Base-by-base conservation (phyloP, 2,888 invertebrate genomes). In the Rhopalosiphum nymphaeae region DNA sequence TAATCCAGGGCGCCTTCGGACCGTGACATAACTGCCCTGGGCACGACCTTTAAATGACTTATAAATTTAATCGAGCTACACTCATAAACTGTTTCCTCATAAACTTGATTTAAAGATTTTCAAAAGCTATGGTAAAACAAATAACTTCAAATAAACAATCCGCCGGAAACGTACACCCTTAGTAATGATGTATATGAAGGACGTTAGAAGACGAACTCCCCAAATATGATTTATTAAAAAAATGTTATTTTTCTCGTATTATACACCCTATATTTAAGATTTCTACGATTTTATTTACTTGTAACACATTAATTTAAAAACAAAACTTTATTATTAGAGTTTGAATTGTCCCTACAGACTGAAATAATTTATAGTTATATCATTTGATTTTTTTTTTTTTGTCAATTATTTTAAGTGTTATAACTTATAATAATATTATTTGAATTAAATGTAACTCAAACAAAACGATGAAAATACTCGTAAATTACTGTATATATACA, bases 81-180 rank as follows among this genome's bases (percentile, higher is more conserved):
- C 91, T 91, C 94, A 91, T 94, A 94, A 94, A 94, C 94, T 67
- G 91, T 91, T 86, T 94, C 26, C 90, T 87, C 94, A 67, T 94
- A 94, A 94, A 94, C 61, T 86, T 67, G 94, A 94, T 94, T 94
- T 94, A 91, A 94, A 94, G 94, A 94, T 94, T 92, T 94, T 94
- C 90, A 93, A 90, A 90, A 89, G 88, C 92, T 89, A 89, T 78
- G 36, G 92, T 89, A 92, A 93, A 93, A 93, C 89, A 93, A 93
- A 93, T 93, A 89, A 93, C 93, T 93, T 61, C 90, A 61, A 94
- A 94, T 91, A 91, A 94, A 94, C 89, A 93, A 93, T 89, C 93
- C 93, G 89, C 93, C 93, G 93, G 93, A 93, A 93, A 89, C 46
- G 53, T 44, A 53, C 89, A 78, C 92, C 92, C 88, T 49, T 25